Percentiles rank a stretch among this genome's conserved stretches.
Conservation (phyloP, 2,113 vertebrate species). For the Stomatorhinus ivindoensis region DNA sequence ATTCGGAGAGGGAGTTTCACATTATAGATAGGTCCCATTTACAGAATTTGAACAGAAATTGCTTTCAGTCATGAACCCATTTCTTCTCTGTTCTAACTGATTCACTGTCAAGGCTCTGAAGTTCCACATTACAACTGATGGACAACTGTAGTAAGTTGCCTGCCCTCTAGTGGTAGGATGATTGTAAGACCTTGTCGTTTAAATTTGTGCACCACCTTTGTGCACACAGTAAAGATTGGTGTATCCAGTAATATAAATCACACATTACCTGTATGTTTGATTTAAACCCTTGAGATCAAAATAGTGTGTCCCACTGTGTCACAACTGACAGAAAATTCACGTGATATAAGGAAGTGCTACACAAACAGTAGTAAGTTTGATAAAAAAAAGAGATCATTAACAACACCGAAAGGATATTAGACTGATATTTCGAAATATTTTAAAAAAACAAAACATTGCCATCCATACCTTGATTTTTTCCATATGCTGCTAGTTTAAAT, state of each 20-base stretch:
- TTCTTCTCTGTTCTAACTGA: background rate
- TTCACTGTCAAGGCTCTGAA: background rate
- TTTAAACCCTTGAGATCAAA: background rate
- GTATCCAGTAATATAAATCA: background rate
- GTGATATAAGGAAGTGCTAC: background rate
- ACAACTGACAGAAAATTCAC: background rate
- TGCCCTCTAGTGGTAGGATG: background rate
- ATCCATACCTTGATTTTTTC: background rate
- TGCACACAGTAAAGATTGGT: background rate
- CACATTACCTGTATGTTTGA: background rate
- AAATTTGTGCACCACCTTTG: background rate
- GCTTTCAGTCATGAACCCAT: background rate
- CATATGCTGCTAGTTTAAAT: background rate
- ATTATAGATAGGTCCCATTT: background rate
- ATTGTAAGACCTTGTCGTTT: background rate
- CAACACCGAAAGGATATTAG: background rate
- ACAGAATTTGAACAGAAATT: background rate
- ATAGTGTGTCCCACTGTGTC: background rate
- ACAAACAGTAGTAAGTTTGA: background rate
- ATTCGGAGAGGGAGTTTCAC: background rate
- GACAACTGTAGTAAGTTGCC: background rate
- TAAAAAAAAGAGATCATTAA: background rate
- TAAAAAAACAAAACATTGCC: background rate
- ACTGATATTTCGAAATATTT: background rate
- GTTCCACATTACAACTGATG: background rate